These are phyloP conservation scores for Thalpophila matura DNA, from an alignment of 2,888 invertebrate genomes.

Conservation along the genomic window DNA sequence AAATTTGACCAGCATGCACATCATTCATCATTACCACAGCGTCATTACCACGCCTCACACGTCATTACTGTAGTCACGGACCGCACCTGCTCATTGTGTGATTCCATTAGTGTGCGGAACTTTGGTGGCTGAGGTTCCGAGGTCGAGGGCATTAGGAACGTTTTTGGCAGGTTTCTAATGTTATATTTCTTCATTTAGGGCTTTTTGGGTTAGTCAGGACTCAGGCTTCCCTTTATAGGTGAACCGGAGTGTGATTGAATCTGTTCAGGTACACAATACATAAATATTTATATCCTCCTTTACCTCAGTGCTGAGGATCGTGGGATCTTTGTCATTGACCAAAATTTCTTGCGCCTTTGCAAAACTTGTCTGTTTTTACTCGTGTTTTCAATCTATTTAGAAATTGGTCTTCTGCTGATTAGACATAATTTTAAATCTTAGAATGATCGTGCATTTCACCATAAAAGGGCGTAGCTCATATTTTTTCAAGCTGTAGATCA, in stretches of 20 bases:
- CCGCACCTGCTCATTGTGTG: conserved; percentile 44
- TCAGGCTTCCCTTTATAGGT: no score
- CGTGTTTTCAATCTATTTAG: no score
- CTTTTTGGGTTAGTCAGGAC: neutral
- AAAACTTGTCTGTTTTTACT: no score
- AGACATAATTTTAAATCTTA: no score
- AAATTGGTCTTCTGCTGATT: no score
- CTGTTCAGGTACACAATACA: no score
- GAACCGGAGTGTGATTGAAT: neutral
- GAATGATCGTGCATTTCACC: no score
- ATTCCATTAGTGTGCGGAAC: conserved; percentile 36
- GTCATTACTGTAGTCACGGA: conserved; percentile 31
- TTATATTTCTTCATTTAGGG: neutral
- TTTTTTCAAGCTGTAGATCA: no score
- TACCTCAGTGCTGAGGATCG: neutral
- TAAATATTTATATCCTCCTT: no score
- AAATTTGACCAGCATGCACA: conserved; percentile 7
- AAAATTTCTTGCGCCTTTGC: neutral
- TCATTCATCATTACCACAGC: conserved; percentile 23
- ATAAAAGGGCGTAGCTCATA: no score
- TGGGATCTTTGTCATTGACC: no score
- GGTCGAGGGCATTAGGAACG: conserved; percentile 26
- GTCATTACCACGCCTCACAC: conserved; percentile 17
- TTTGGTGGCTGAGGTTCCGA: conserved; percentile 5
- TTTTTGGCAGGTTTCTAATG: conserved; percentile 6